Percentiles rank a stretch among this genome's conserved stretches.
phyloP scores from a whole-genome alignment of 1,140 invertebrate genomes.

The Psilanteris sp. region DNA sequence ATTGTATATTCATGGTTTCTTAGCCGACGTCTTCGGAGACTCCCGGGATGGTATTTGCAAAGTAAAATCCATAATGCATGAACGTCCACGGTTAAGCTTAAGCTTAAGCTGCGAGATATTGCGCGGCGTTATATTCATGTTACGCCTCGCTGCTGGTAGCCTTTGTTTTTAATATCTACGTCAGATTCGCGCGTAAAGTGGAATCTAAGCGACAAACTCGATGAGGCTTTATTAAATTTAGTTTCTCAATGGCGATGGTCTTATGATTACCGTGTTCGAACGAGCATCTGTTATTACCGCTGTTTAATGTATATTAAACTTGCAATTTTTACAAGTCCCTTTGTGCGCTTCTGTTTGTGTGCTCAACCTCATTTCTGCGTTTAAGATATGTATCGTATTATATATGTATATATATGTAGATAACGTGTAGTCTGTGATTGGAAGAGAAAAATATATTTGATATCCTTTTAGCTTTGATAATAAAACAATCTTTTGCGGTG shows the following conservation, averaged over 20 bases:
- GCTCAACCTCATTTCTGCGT: too few species aligned
- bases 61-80: constrained; percentile 80
- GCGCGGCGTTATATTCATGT: constrained; percentile 78
- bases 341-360: too few species aligned
- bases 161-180: constrained; percentile 78
- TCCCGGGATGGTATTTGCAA: constrained; percentile 66
- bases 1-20: constrained; percentile 81
- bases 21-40: constrained; percentile 69
- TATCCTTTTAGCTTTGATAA: too few species aligned
- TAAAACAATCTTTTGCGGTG: too few species aligned
- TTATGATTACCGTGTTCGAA: constrained; percentile 9
- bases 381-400: too few species aligned
- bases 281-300: not conserved
- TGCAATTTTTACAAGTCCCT: too few species aligned
- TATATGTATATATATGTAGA: too few species aligned
- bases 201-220: constrained; percentile 43
- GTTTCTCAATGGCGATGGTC: constrained; percentile 5
- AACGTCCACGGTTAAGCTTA: constrained; percentile 73
- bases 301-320: not conserved
- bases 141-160: constrained; percentile 73
- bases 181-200: constrained; percentile 44
- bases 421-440: too few species aligned
- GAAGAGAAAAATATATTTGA: too few species aligned
- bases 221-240: constrained; percentile 58
- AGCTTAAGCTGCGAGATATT: constrained; percentile 77